Base-by-base conservation (phyloP, 2,888 invertebrate species). In the Toxonevra muliebris region DNA sequence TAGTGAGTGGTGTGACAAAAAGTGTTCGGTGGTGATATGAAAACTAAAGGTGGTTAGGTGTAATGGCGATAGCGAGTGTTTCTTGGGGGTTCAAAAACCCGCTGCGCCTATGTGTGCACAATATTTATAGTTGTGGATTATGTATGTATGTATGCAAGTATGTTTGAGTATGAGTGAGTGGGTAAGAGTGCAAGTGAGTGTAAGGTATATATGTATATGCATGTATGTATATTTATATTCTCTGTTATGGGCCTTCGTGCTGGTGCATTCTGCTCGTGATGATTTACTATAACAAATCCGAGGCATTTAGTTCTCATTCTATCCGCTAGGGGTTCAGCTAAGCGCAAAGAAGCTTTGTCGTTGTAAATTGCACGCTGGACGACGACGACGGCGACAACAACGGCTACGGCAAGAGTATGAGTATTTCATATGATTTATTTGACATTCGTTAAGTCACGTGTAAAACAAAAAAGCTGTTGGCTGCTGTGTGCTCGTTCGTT, bases 361-460 rank as follows among this genome's bases (percentile, higher is more conserved):
- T 20, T 54, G 12, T 30, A 30, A 30, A 30, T 4, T 30, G 30
- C 30, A 30, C 30, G 30, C 30, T 30, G 30, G 30, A 30, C 30
- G 7, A 30, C 30, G 30, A 7, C 30, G 30, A 30, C 30, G 30
- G 3, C 30, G 30, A 30, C 30, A 30, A 30, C 30, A 30, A 4
- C 45, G 65, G 57, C 19, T 57, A 30, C 8, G 42, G 48, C 41
- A 50, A 61, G 50, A 42, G 61, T 62, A 52, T 62, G 43, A 50
- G 57, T 61, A 69, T 64, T 71, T 73, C 67, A 65, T 76, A 76
- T 76, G 75, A 79, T 78, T 80, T 80, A 80, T 79, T 79, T 81
- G 79, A 74, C 77, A 76, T 74, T 75, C 76, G 76, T 74, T 76
- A 77, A 78, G 77, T 81, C 78, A 79, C 78, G 78, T 80, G 78